Conservation (phyloP, 2,113 vertebrate species). For the Cyanistes caeruleus region DNA sequence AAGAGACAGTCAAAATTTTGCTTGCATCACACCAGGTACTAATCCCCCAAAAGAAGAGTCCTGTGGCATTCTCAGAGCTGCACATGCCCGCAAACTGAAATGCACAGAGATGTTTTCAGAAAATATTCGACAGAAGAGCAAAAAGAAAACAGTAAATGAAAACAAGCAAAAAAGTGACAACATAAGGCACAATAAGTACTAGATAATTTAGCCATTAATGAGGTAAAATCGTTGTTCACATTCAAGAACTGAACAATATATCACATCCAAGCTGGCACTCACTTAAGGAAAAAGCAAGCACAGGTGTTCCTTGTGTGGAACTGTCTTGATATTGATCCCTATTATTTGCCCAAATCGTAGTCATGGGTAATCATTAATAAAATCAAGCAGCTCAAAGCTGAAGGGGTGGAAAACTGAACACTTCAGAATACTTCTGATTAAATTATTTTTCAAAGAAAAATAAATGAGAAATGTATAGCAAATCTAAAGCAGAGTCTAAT, state of each 20-base stretch:
- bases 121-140: neutral
- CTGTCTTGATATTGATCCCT: fast-evolving
- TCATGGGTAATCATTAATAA: neutral
- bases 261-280: neutral
- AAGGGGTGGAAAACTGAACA: neutral
- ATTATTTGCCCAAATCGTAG: neutral
- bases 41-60: neutral
- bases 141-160: neutral
- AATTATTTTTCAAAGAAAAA: neutral
- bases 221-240: neutral
- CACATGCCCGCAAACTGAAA: neutral
- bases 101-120: neutral
- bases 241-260: neutral
- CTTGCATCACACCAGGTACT: neutral
- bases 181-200: neutral
- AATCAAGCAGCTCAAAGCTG: neutral
- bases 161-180: neutral
- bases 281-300: neutral
- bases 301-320: neutral
- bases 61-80: neutral
- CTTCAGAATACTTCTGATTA: neutral
- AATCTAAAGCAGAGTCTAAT: neutral
- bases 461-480: neutral
- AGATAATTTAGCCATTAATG: neutral
- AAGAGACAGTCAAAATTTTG: neutral